Percentiles rank a stretch among this genome's conserved stretches.
phyloP scores from a whole-genome alignment of 2,113 vertebrate species.

The Scomber japonicus region DNA sequence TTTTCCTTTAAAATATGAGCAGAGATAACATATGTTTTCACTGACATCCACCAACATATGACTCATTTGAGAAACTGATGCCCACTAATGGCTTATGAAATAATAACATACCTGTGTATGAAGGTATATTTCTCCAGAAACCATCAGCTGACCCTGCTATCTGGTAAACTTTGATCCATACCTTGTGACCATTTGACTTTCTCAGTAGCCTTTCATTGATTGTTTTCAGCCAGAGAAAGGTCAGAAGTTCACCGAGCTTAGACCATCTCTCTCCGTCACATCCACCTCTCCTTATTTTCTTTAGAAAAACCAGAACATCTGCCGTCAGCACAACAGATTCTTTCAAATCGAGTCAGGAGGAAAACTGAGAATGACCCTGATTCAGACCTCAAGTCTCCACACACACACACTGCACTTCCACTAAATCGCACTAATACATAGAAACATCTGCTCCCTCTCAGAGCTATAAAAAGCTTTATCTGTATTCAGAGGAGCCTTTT shows the following conservation, averaged over 20 bases:
- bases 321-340: not conserved
- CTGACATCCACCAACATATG: too few relatives aligned
- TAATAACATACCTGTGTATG: not conserved
- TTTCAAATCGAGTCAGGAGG: conserved; percentile 23
- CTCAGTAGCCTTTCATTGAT: conserved; percentile 16
- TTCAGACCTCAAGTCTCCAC: conserved; percentile 19
- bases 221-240: conserved; percentile 22
- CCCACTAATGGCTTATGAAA: not conserved
- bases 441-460: conserved; percentile 37
- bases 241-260: conserved; percentile 14
- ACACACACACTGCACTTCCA: conserved; percentile 11
- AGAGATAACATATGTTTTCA: too few relatives aligned
- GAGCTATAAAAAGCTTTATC: conserved; percentile 17
- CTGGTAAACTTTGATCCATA: not conserved
- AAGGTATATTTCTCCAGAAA: not conserved
- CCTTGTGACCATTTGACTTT: conserved; percentile 17
- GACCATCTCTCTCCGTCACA: not conserved
- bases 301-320: conserved; percentile 11
- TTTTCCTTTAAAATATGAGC: too few relatives aligned
- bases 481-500: conserved; percentile 39
- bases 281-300: not conserved
- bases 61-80: too few relatives aligned
- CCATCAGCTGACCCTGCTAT: not conserved
- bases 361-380: conserved; percentile 32
- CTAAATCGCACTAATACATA: conserved; percentile 1